A percentile compares a stretch with the other conserved stretches of the same genome.
phyloP scores from a whole-genome alignment of 2,113 vertebrate species.

The Corythaeola cristata region DNA sequence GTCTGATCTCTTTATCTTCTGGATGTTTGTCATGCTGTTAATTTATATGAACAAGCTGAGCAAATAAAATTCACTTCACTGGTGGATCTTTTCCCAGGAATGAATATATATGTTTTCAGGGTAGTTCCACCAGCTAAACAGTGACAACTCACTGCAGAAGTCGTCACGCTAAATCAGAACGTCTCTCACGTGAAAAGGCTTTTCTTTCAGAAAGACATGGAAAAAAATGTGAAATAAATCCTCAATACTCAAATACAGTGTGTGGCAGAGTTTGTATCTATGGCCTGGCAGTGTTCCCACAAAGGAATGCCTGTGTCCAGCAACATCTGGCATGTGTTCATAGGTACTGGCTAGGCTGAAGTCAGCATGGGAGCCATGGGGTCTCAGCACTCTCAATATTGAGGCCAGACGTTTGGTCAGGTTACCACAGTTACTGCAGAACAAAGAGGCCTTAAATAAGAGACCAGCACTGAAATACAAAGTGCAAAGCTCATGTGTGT shows the following conservation, averaged over 20 bases:
- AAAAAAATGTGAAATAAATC: conserved; percentile 39
- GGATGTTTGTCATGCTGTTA: conserved; percentile 41
- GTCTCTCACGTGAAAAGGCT: neutral
- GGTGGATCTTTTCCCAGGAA: conserved; percentile 42
- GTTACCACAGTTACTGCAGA: conserved; percentile 19
- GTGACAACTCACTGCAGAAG: conserved; percentile 11
- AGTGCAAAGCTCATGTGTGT: neutral
- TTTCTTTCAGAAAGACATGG: neutral
- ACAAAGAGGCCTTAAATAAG: neutral
- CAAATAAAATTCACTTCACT: conserved; percentile 26
- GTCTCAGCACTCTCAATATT: neutral
- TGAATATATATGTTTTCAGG: neutral
- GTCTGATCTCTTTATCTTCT: conserved; percentile 40
- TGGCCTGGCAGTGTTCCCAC: neutral
- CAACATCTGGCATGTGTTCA: neutral
- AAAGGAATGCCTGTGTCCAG: conserved; percentile 44
- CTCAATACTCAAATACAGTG: neutral
- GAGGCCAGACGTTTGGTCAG: neutral
- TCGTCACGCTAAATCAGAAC: conserved; percentile 21
- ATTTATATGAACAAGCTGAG: conserved; percentile 47
- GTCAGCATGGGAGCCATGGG: neutral
- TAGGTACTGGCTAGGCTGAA: neutral
- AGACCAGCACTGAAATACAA: neutral
- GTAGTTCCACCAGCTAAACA: neutral
- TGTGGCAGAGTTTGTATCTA: neutral